Evolutionary conservation across 2,888 invertebrate genomes (phyloP).

Genomic region (Pilophorus perplexus): DNA sequence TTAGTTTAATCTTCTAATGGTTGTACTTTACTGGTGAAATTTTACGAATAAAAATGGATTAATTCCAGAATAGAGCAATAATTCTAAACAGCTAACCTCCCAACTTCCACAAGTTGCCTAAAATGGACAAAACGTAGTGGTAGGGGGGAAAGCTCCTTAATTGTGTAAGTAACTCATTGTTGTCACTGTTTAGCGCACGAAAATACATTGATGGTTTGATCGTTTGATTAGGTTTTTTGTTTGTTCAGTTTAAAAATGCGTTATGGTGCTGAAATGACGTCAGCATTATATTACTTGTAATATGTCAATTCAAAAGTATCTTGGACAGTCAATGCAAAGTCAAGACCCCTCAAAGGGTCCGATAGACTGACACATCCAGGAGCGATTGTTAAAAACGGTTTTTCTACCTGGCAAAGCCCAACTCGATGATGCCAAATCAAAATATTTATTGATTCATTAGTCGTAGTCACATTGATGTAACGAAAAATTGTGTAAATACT

Average conservation of each 20-base stretch:
- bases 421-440: slow-evolving; percentile 34
- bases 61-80: slow-evolving; percentile 40
- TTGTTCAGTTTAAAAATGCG: not conserved
- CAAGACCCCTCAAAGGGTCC: not conserved
- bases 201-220: slow-evolving; percentile 23
- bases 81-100: slow-evolving; percentile 39
- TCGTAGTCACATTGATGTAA: slow-evolving; percentile 11
- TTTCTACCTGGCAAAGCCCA: slow-evolving; percentile 24
- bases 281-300: slow-evolving; percentile 32
- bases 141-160: slow-evolving; percentile 30
- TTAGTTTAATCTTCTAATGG: slow-evolving; percentile 33
- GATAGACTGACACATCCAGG: not conserved
- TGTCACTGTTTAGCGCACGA: slow-evolving; percentile 40
- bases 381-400: slow-evolving; percentile 21
- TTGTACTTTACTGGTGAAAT: slow-evolving; percentile 33
- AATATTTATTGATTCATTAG: slow-evolving; percentile 7
- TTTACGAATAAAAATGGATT: slow-evolving; percentile 35
- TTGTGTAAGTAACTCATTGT: slow-evolving; percentile 38
- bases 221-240: slow-evolving; percentile 11
- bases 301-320: slow-evolving; percentile 33
- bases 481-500: slow-evolving; percentile 26
- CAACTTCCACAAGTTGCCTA: slow-evolving; percentile 14
- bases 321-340: slow-evolving; percentile 12
- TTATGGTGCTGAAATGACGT: slow-evolving; percentile 37
- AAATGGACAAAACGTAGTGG: slow-evolving; percentile 21